Evolutionary conservation across 53 echinoderm and acorn worm genomes (phyloP), one percentile per base, ranked within the genome.

Genomic region (Astropecten irregularis): DNA sequence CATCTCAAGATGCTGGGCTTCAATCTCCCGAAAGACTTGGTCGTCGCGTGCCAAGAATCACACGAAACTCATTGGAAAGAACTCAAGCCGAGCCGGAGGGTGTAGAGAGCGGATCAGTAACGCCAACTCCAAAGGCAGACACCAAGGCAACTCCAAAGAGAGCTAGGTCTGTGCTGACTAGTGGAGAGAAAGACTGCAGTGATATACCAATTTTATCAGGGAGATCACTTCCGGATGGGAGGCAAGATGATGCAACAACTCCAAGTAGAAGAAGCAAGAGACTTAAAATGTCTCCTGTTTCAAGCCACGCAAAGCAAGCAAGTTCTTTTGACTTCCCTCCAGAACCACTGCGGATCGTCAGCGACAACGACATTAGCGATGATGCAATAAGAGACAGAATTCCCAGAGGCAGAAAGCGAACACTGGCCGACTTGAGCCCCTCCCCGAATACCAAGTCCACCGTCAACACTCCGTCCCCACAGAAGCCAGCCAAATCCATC

Each of bases 351-450:
- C 46, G 40, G 37, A 31, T 27, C 44, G 44, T 44, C 60, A 79
- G 14, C 5, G 79, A 76, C 14, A 58, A 21, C 58, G 28, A n/a
- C n/a, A n/a, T n/a, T n/a, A n/a, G n/a, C n/a, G n/a, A n/a, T n/a
- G n/a, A n/a, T n/a, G n/a, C n/a, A n/a, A n/a, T n/a, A n/a, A n/a
- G n/a, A n/a, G n/a, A n/a, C n/a, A 6, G 6, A 31, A 26, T 62
- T 44, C 28, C 79, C 32, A 30, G 27, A 47, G 38, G 20, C n/a
- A 42, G 79, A 23, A 79, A 79, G 20, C 79, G 79, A 9, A 62
- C 60, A 49, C 31, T 46, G 46, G 47, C 79, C 15, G 62, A 79
- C 44, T 19, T 61, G 57, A 79, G 62, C 26, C 79, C 79, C 33
- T 79, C 79, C 3, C 79, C 79, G 15, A 62, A 39, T 42, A 21